phyloP scores from a whole-genome alignment of 2,113 vertebrate species.

The Corapipo altera region DNA sequence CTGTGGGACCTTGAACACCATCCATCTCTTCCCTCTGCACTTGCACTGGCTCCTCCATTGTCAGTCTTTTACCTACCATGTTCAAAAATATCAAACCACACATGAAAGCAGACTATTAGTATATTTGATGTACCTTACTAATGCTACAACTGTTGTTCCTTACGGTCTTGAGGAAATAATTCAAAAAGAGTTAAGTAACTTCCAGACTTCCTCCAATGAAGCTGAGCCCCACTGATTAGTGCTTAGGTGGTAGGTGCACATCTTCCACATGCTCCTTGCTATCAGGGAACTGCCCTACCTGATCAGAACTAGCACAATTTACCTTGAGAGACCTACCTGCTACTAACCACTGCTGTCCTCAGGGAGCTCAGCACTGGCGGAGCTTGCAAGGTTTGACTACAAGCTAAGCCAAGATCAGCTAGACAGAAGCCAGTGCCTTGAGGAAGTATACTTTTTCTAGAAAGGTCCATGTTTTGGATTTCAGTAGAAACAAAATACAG shows the following conservation, averaged over 20 bases:
- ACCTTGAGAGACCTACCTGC: not conserved
- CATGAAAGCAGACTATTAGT: not conserved
- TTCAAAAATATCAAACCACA: not conserved
- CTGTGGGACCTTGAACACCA: not conserved
- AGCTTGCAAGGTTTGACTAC: not conserved
- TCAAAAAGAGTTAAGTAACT: not conserved
- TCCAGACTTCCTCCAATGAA: not conserved
- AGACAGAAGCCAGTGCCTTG: rapidly evolving
- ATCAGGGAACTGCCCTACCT: not conserved
- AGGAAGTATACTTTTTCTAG: not conserved
- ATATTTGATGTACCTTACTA: not conserved
- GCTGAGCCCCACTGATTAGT: not conserved
- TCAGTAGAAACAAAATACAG: not conserved
- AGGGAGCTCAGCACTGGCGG: not conserved
- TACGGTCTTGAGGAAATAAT: not conserved
- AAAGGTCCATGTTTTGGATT: not conserved
- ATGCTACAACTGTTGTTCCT: not conserved
- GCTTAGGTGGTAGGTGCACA: not conserved
- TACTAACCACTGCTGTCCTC: not conserved
- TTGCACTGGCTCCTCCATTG: not conserved
- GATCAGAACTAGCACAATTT: not conserved
- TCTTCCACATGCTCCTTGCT: not conserved
- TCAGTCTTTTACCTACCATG: not conserved
- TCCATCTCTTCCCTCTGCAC: not conserved
- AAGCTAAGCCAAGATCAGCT: rapidly evolving